A percentile compares a stretch with the other conserved stretches of the same genome.
These are phyloP conservation scores for Typhlichthys eigenmanni DNA, from an alignment of 2,797 vertebrate species.

Conservation along the genomic window DNA sequence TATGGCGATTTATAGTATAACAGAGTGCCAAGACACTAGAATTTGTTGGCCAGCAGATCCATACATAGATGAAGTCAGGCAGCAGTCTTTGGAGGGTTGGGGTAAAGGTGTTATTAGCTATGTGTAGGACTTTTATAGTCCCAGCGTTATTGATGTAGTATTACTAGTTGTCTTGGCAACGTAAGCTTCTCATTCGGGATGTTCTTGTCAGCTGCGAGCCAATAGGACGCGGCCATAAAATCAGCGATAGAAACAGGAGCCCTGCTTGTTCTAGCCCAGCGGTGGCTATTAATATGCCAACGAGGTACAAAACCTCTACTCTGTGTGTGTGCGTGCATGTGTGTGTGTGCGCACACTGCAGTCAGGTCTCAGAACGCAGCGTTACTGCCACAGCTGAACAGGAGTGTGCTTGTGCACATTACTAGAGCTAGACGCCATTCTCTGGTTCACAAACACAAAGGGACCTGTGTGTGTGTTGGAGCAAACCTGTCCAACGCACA, in stretches of 20 bases:
- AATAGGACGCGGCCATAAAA: neutral
- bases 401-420: conserved; percentile 15
- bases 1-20: neutral
- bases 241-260: conserved; percentile 12
- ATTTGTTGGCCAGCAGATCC: too few relatives aligned
- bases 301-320: conserved; percentile 30
- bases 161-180: neutral
- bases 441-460: neutral
- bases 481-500: neutral
- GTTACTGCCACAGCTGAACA: neutral
- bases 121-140: too few relatives aligned
- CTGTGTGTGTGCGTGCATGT: neutral
- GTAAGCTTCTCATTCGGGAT: neutral
- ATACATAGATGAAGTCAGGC: too few relatives aligned
- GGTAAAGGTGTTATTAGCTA: too few relatives aligned
- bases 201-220: neutral
- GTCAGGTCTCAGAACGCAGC: conserved; percentile 14
- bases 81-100: too few relatives aligned
- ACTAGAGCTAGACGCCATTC: conserved; percentile 8
- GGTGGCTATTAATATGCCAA: conserved; percentile 42
- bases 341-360: conserved; percentile 26
- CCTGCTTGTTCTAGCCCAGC: conserved; percentile 18
- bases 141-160: too few relatives aligned
- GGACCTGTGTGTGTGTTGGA: neutral
- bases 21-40: neutral